Percentiles rank a stretch among this genome's conserved stretches.
Evolutionary conservation across 2,797 vertebrate genomes (phyloP).

Genomic region (Anomalospiza imberbis): DNA sequence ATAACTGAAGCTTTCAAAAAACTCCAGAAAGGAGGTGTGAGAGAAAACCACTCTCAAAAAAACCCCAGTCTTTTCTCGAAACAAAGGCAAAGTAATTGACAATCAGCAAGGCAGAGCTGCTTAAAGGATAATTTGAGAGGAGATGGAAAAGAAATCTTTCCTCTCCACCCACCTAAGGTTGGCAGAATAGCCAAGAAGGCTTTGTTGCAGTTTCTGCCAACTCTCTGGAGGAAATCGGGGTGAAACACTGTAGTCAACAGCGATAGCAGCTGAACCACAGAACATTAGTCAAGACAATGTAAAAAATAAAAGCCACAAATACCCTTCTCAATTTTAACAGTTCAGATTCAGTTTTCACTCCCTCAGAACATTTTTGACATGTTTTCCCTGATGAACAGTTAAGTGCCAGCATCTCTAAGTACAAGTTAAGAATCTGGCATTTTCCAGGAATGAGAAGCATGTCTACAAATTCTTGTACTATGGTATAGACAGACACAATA

Average conservation of each 20-base stretch:
- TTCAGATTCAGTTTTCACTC: neutral
- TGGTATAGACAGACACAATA: neutral
- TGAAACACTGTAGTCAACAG: neutral
- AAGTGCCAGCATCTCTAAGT: slow-evolving; percentile 24
- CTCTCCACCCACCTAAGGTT: neutral
- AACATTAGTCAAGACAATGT: neutral
- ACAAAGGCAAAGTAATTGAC: neutral
- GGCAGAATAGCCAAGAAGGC: neutral
- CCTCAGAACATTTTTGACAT: slow-evolving; percentile 25
- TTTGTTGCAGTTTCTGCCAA: slow-evolving; percentile 1
- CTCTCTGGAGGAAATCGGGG: neutral
- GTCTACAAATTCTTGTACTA: slow-evolving; percentile 23
- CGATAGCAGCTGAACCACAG: neutral
- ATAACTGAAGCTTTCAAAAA: neutral
- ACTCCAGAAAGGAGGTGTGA: neutral
- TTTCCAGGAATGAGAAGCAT: slow-evolving; percentile 46
- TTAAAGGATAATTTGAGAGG: neutral
- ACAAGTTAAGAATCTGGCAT: slow-evolving; percentile 8
- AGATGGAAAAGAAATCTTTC: neutral
- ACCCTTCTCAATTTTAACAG: neutral
- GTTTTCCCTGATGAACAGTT: slow-evolving; percentile 16
- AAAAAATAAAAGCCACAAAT: neutral
- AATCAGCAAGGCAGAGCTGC: neutral
- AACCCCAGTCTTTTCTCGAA: neutral
- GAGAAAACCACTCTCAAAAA: neutral